Evolutionary conservation across 2,888 invertebrate genomes (phyloP), one percentile per base, ranked within the genome.

Genomic region (Drosophila melanosoma): DNA sequence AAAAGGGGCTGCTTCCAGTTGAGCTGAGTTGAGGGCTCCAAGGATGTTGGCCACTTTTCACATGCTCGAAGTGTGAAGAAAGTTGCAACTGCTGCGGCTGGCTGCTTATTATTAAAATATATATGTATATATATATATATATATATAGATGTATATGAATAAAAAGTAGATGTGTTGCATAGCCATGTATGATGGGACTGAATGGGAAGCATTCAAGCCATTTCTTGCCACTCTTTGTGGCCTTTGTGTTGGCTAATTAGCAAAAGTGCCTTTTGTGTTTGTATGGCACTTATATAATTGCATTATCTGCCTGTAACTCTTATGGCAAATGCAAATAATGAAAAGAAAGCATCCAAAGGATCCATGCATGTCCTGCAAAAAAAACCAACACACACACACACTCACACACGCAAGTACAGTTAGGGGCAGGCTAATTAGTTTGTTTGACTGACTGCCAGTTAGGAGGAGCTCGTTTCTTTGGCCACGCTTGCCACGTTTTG

Each of bases 221-320:
- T 76, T 78, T 80, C 68, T 80, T 81, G 78, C 80, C 71, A 62
- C 76, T 62, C 61, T 74, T 53, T 58, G 38, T 58, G 38, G 67
- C 58, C 81, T 66, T 72, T 84, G 62, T 82, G 80, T 73, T 76
- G 73, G 83, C 88, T 86, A 86, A 86, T 86, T 86, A 89, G 83
- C 86, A 80, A 81, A 84, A 87, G 90, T 85, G 86, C 63, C 74
- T 69, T 82, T 80, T 84, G 82, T 84, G 60, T 67, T 79, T 69
- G 54, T 74, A 59, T 63, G 62, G 65, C 81, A 84, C 87, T 87
- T 83, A 76, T 90, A 82, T 87, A 87, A 87, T 89, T 90, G 90
- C 87, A 87, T 87, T 87, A 87, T 88, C 89, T 87, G 75, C 75
- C 73, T 67, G 67, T 64, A 54, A 65, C 79, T 84, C 78, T 70